Evolutionary conservation across 2,888 invertebrate genomes (phyloP).

Genomic region (Petrophora chlorosata): DNA sequence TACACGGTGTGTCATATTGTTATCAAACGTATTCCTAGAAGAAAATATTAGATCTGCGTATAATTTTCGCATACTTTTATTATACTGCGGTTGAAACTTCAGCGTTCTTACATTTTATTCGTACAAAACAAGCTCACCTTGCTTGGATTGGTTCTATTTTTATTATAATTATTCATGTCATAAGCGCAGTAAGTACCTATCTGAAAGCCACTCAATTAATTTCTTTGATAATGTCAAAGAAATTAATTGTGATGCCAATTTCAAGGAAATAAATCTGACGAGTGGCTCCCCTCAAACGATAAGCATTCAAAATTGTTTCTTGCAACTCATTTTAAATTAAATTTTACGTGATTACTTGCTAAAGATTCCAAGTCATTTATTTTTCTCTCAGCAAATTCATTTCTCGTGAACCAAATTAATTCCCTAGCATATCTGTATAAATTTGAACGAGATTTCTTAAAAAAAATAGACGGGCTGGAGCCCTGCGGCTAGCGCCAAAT

Average conservation of each 20-base stretch:
- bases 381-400: conserved; percentile 67
- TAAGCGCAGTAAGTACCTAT: not conserved
- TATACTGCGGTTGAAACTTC: no score
- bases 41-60: no score
- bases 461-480: conserved; percentile 66
- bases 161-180: no score
- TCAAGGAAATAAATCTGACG: conserved; percentile 16
- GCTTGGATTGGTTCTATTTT: no score
- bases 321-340: conserved; percentile 60
- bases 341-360: conserved; percentile 53
- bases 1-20: no score
- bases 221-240: conserved; percentile 11
- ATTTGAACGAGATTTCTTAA: conserved; percentile 74
- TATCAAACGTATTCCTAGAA: no score
- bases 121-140: no score
- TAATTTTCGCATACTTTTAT: no score
- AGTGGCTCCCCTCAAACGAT: conserved; percentile 23
- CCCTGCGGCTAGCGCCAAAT: conserved; percentile 78
- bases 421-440: conserved; percentile 77
- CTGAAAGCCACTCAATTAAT: conserved; percentile 13
- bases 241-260: conserved; percentile 22
- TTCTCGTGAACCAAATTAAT: conserved; percentile 78
- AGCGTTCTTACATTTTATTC: no score
- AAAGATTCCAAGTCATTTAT: conserved; percentile 74
- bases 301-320: conserved; percentile 51